phyloP scores from a whole-genome alignment of 1,140 invertebrate genomes.

The Euwallacea similis region DNA sequence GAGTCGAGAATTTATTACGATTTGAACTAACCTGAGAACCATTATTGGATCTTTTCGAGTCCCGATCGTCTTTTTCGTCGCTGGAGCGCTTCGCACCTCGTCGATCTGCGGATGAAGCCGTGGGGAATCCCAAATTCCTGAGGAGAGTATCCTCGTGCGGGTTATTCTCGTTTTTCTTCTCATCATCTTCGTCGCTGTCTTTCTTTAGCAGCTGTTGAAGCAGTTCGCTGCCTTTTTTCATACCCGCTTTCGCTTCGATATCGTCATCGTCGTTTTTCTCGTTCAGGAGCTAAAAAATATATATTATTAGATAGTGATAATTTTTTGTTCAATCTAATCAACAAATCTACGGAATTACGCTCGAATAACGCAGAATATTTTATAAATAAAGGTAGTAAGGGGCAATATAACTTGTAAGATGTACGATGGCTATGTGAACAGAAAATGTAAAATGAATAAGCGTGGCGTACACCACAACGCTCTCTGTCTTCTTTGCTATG shows the following conservation, averaged over 20 bases:
- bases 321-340: too few species aligned
- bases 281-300: constrained; percentile 72
- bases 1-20: background rate
- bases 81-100: constrained; percentile 69
- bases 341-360: too few species aligned
- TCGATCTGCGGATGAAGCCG: constrained; percentile 56
- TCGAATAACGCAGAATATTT: too few species aligned
- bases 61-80: constrained; percentile 64
- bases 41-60: constrained; percentile 59
- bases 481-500: too few species aligned
- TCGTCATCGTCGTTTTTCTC: constrained; percentile 81
- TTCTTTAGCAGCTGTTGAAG: constrained; percentile 77
- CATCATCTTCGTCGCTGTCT: constrained; percentile 51
- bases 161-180: constrained; percentile 47
- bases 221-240: constrained; percentile 71
- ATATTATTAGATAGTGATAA: background rate
- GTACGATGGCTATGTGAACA: too few species aligned
- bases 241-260: constrained; percentile 61
- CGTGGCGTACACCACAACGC: too few species aligned
- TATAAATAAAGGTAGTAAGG: too few species aligned
- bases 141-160: constrained; percentile 61
- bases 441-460: too few species aligned
- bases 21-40: constrained; percentile 52
- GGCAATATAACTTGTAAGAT: too few species aligned
- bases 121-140: constrained; percentile 64